Evolutionary conservation across 2,113 vertebrate species (phyloP), one percentile per base, ranked within the genome.

Genomic region (Litocranius walleri): DNA sequence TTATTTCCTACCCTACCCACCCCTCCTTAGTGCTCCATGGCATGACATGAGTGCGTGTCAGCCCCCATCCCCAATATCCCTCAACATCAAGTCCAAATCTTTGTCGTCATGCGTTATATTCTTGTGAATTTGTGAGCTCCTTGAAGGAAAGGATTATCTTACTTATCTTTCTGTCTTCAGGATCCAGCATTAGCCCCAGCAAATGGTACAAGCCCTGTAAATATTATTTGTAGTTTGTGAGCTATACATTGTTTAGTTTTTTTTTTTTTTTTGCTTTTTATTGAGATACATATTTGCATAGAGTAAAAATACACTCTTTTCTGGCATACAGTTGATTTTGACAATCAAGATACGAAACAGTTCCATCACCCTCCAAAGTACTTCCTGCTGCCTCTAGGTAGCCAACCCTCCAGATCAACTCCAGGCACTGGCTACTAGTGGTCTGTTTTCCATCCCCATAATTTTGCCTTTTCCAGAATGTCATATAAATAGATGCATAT

Each of bases 251-350:
- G 4, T 48, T 94, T 50, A 9, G 3, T 36, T 57, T 17, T 4
- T 21, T 81, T 80, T 80, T 81, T 80, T 77, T 8, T 89, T 61
- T 12, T 61, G 52, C 27, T 96, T 94, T 64, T 89, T 36, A 77
- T 52, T 52, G 80, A 92, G 81, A 81, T 62, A 78, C 57, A 56
- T 62, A 54, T 81, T 57, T 77, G 7, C 17, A 45, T 9, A 86
- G 78, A 64, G 54, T 64, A 77, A 86, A 77, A 82, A n/a, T 40
- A 21, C 29, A 94, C 62, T 43, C 40, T 88, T 82, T 77, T 27
- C 30, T 45, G 84, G 27, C 74, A 61, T 54, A 48, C 57, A 36
- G 30, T 52, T 90, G 17, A 77, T 95, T 92, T 94, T 88, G 95
- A 93, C n/a, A 56, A 43, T 43, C 78, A 84, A 86, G 43, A 81